Percentiles rank a stretch among this genome's conserved stretches.
phyloP scores from a whole-genome alignment of 2,888 invertebrate species.

The Monoplex corrugatus region DNA sequence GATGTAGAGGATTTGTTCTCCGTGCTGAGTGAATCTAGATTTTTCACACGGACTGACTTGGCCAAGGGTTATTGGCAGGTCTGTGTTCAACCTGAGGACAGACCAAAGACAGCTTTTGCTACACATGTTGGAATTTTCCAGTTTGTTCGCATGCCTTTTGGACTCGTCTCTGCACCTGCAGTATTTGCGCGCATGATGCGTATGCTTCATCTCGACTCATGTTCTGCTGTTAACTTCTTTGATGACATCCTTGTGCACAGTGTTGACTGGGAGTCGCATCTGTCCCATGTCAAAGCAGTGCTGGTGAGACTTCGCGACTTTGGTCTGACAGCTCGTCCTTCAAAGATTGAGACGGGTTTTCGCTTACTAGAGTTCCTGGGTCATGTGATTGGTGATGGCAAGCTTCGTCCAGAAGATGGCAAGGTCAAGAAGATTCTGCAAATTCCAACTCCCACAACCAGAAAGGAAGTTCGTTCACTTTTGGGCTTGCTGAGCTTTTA shows the following conservation, averaged over 20 bases:
- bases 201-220: neutral
- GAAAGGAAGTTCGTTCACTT: slow-evolving; percentile 43
- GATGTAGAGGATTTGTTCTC: neutral
- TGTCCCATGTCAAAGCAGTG: neutral
- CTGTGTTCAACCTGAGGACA: neutral
- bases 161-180: neutral
- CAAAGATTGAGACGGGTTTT: neutral
- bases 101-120: too few species aligned
- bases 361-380: too few species aligned
- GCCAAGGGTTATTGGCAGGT: neutral
- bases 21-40: neutral
- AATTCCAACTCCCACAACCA: slow-evolving; percentile 43
- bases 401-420: neutral
- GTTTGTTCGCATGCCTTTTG: neutral
- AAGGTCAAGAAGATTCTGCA: neutral
- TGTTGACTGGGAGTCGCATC: neutral
- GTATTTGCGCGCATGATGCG: neutral
- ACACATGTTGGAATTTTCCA: neutral
- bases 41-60: neutral
- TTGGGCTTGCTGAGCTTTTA: slow-evolving; percentile 58
- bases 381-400: neutral
- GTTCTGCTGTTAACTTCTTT: neutral
- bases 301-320: neutral
- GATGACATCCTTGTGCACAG: neutral
- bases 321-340: neutral